Conservation (phyloP, 2,113 vertebrate genomes). For the Odocoileus hemionus region DNA sequence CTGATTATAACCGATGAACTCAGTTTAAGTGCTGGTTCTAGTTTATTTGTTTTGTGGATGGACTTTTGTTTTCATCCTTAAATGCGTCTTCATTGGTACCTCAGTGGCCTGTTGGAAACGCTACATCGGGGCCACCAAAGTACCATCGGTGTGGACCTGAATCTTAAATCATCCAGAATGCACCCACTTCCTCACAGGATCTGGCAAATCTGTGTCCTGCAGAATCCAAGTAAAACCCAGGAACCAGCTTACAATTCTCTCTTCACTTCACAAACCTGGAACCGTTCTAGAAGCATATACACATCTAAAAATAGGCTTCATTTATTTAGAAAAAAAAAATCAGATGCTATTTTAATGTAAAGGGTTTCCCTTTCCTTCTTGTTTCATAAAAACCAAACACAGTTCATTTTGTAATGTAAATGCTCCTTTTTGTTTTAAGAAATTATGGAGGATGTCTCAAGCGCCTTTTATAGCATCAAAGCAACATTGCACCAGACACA, state of each 20-base stretch:
- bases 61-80: neutral
- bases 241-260: neutral
- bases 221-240: neutral
- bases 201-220: neutral
- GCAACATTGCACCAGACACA: neutral
- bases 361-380: neutral
- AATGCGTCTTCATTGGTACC: too few relatives aligned
- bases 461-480: neutral
- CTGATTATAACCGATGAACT: neutral
- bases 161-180: too few relatives aligned
- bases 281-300: neutral
- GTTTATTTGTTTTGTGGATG: neutral
- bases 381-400: neutral
- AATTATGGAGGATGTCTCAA: neutral
- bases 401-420: neutral
- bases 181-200: neutral
- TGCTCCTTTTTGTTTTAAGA: neutral
- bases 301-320: neutral
- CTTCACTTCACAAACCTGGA: neutral
- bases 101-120: neutral
- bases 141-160: fast-evolving
- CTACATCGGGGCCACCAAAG: fast-evolving
- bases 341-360: neutral
- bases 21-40: neutral
- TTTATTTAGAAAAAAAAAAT: neutral